Evolutionary conservation across 2,888 invertebrate species (phyloP).

Genomic region (Pterostichus madidus): DNA sequence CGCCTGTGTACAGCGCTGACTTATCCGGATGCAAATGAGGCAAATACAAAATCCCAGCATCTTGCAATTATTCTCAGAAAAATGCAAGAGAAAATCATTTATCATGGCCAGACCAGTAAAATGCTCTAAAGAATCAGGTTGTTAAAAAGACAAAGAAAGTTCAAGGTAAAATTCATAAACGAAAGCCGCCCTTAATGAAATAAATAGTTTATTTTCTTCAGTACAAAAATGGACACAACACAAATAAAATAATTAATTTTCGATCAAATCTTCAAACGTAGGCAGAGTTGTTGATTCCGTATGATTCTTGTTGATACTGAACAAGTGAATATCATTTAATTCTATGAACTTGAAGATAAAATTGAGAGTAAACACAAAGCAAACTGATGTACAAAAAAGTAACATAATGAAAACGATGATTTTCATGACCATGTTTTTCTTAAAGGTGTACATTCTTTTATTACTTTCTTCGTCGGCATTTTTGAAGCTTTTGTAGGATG

Average conservation of each 20-base stretch:
- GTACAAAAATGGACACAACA: background rate
- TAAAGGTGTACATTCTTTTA: conserved; percentile 13
- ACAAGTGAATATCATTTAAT: conserved; percentile 28
- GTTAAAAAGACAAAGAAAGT: conserved; percentile 42
- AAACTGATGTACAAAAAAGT: conserved; percentile 51
- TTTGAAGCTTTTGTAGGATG: conserved; percentile 48
- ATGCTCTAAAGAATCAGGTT: conserved; percentile 39
- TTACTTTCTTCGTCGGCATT: conserved; percentile 5
- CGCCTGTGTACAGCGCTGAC: background rate
- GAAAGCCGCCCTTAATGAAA: conserved; percentile 33
- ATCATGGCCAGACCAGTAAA: conserved; percentile 48
- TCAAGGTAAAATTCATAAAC: conserved; percentile 37
- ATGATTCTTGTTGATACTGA: conserved; percentile 7
- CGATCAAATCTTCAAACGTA: conserved; percentile 2
- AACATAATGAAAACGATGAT: conserved; percentile 39
- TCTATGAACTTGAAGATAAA: conserved; percentile 43
- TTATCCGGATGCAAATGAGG: conserved; percentile 2
- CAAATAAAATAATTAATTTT: conserved; percentile 17
- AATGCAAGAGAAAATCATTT: conserved; percentile 48
- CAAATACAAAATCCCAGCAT: background rate
- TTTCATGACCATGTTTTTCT: conserved; percentile 32
- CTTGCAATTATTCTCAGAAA: conserved; percentile 27
- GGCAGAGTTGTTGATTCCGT: conserved; percentile 11
- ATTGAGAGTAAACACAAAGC: conserved; percentile 49
- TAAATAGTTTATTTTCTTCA: conserved; percentile 27